Evolutionary conservation across 2,888 invertebrate genomes (phyloP).

Genomic region (Agonopterix alstromeriana): DNA sequence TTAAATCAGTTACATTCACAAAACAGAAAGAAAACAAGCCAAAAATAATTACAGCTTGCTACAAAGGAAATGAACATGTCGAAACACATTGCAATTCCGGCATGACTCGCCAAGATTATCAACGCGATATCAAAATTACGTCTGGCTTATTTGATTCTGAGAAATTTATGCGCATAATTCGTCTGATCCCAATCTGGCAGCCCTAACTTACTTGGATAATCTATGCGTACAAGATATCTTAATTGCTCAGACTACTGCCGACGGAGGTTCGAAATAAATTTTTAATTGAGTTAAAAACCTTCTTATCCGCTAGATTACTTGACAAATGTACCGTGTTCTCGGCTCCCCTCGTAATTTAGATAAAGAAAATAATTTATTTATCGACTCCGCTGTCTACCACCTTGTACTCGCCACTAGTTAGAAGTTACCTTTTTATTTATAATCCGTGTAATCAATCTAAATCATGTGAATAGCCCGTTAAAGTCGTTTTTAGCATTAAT

Average conservation of each 20-base stretch:
- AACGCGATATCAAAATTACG: constrained; percentile 1
- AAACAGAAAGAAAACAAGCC: too few relatives aligned
- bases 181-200: constrained; percentile 2
- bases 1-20: too few relatives aligned
- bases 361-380: constrained; percentile 11
- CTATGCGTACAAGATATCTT: constrained; percentile 48
- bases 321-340: constrained; percentile 21
- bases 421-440: constrained; percentile 1
- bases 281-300: constrained; percentile 39
- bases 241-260: constrained; percentile 35
- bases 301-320: constrained; percentile 22
- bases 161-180: constrained; percentile 3
- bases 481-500: constrained; percentile 58
- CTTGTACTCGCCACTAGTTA: constrained; percentile 12
- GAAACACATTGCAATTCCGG: constrained; percentile 1
- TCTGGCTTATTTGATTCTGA: background rate
- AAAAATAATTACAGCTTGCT: too few relatives aligned
- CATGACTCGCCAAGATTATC: constrained; percentile 1
- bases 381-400: constrained; percentile 10
- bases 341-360: constrained; percentile 18
- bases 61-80: background rate
- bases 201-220: constrained; percentile 28
- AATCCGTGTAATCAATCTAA: constrained; percentile 47
- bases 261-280: constrained; percentile 34
- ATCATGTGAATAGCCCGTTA: constrained; percentile 52